Conservation (phyloP, 2,113 vertebrate genomes). For the Zeus faber region DNA sequence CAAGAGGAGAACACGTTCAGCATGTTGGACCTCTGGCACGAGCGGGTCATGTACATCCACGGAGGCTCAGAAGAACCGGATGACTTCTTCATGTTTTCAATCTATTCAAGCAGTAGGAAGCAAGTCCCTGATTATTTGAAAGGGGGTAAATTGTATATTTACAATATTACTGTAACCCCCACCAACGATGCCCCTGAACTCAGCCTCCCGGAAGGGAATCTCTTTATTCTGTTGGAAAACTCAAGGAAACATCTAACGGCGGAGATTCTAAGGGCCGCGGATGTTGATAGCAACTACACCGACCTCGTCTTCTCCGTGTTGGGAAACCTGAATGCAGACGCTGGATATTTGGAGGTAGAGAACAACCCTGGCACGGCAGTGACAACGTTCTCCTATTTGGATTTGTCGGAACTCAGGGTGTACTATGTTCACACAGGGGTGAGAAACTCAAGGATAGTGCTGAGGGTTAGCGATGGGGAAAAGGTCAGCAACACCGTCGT, state of each 20-base stretch:
- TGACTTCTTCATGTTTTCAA: slow-evolving; percentile 83
- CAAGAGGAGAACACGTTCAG: slow-evolving; percentile 79
- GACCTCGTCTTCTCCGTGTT: slow-evolving; percentile 80
- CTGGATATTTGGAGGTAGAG: slow-evolving; percentile 84
- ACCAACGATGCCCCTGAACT: slow-evolving; percentile 86
- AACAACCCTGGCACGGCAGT: slow-evolving; percentile 72
- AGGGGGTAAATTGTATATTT: slow-evolving; percentile 68
- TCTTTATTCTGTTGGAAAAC: slow-evolving; percentile 83
- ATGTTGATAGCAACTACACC: slow-evolving; percentile 77
- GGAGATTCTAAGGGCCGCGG: slow-evolving; percentile 76
- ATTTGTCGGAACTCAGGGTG: slow-evolving; percentile 77
- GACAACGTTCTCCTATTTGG: slow-evolving; percentile 75
- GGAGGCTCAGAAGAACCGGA: slow-evolving; percentile 82
- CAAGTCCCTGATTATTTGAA: slow-evolving; percentile 73
- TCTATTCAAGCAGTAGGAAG: slow-evolving; percentile 78
- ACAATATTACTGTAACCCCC: slow-evolving; percentile 79
- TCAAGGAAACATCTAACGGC: slow-evolving; percentile 81
- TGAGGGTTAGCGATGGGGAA: slow-evolving; percentile 86
- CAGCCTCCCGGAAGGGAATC: slow-evolving; percentile 80
- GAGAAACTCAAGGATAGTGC: slow-evolving; percentile 83
- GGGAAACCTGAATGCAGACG: slow-evolving; percentile 81
- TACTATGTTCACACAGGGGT: slow-evolving; percentile 82
- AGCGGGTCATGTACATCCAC: slow-evolving; percentile 83
- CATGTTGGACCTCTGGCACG: slow-evolving; percentile 82
- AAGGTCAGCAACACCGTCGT: slow-evolving; percentile 89